A percentile compares a stretch with the other conserved stretches of the same genome.
phyloP scores from a whole-genome alignment of 2,888 invertebrate genomes.

The Lottia gigantea region DNA sequence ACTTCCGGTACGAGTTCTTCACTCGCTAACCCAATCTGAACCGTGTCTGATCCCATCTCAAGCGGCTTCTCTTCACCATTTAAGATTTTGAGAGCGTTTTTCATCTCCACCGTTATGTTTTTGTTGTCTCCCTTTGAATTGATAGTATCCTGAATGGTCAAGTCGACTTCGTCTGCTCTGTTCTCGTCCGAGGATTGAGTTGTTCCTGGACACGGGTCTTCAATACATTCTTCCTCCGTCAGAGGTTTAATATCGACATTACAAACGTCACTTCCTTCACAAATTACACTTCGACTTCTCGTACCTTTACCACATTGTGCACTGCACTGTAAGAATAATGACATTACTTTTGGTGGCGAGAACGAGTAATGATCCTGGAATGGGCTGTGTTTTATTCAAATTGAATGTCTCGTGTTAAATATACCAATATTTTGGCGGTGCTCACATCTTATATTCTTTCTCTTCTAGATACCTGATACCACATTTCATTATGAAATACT shows the following conservation, averaged over 20 bases:
- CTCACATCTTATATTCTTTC: too few species aligned
- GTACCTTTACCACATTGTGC: constrained; percentile 67
- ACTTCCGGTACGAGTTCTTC: constrained; percentile 6
- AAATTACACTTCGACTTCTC: constrained; percentile 66
- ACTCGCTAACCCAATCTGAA: constrained; percentile 4
- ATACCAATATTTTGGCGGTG: too few species aligned
- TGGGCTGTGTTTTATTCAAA: too few species aligned
- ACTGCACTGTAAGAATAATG: constrained; percentile 52
- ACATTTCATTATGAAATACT: too few species aligned
- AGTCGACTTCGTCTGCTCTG: neutral
- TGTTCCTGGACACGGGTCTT: constrained; percentile 36
- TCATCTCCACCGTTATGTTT: constrained; percentile 6
- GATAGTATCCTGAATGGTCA: neutral
- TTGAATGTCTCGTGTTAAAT: too few species aligned
- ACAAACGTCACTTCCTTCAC: constrained; percentile 53
- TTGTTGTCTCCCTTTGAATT: constrained; percentile 18
- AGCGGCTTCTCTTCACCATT: neutral
- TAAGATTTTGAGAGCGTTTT: neutral
- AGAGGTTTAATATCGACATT: constrained; percentile 45
- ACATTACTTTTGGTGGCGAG: too few species aligned
- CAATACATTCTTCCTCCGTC: constrained; percentile 40
- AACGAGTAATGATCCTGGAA: too few species aligned
- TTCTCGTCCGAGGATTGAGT: constrained; percentile 8
- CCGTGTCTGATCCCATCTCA: neutral
- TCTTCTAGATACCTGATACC: too few species aligned